phyloP scores from a whole-genome alignment of 2,113 vertebrate genomes.

The Xerus inauris region DNA sequence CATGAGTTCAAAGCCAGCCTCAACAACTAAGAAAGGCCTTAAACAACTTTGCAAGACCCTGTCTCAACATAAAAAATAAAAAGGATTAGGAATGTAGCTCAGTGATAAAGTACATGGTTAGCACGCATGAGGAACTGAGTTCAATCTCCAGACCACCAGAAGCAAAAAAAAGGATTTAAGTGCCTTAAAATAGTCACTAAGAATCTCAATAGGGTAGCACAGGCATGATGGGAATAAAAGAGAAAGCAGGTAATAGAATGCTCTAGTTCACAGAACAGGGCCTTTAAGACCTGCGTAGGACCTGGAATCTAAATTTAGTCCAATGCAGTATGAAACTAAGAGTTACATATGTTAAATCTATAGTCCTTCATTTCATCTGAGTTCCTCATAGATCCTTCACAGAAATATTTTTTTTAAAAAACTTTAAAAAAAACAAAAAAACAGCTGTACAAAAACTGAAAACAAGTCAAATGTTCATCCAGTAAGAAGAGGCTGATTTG shows the following conservation, averaged over 20 bases:
- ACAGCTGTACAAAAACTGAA: not conserved
- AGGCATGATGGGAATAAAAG: constrained; percentile 23
- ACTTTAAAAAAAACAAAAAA: not conserved
- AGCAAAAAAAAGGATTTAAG: not conserved
- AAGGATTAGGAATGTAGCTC: not conserved
- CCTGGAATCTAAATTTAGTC: constrained; percentile 23
- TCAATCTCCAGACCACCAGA: not conserved
- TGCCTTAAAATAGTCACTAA: constrained; percentile 12
- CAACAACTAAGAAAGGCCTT: too few species aligned
- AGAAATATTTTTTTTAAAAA: too few species aligned
- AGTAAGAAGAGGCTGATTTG: not conserved
- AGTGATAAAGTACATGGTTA: not conserved
- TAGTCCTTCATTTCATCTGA: not conserved
- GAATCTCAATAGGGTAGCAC: not conserved
- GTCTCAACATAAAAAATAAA: too few species aligned
- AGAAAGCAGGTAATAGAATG: not conserved
- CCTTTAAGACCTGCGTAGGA: constrained; percentile 8
- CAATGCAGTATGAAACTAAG: not conserved
- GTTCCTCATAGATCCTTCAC: not conserved
- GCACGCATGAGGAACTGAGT: not conserved
- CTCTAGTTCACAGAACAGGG: not conserved
- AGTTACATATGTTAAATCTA: not conserved
- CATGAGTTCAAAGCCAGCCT: too few species aligned
- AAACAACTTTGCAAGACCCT: too few species aligned
- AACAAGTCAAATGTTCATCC: not conserved